These are phyloP conservation scores for Papio anubis DNA, from an alignment of 2,113 vertebrate species.

Conservation along the genomic window DNA sequence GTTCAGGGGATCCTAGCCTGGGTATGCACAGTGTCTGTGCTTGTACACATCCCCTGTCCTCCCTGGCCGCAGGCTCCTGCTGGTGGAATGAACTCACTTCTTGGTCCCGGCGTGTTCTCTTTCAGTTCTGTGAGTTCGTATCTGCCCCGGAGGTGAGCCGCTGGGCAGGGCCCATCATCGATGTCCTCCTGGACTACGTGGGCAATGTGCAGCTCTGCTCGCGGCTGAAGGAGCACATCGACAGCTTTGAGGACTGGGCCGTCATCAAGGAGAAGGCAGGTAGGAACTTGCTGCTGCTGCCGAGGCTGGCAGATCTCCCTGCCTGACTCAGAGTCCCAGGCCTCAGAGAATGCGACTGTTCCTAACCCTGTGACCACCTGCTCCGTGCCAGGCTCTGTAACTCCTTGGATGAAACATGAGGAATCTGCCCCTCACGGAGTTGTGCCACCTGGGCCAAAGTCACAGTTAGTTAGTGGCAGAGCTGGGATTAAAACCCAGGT, in stretches of 20 bases:
- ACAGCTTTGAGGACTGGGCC: constrained; percentile 92
- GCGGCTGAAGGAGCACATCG: constrained; percentile 90
- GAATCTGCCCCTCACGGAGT: not conserved
- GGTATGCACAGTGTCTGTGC: not conserved
- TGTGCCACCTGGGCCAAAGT: not conserved
- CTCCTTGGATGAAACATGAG: not conserved
- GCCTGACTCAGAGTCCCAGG: not conserved
- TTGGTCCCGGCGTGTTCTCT: constrained; percentile 32
- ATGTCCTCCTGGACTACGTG: constrained; percentile 95
- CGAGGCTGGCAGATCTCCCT: not conserved
- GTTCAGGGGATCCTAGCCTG: not conserved
- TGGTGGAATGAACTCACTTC: not conserved
- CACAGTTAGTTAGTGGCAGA: not conserved
- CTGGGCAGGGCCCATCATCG: constrained; percentile 92
- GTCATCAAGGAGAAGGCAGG: constrained; percentile 92
- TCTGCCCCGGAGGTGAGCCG: constrained; percentile 88
- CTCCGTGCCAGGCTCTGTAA: rapidly evolving
- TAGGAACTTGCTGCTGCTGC: constrained; percentile 66
- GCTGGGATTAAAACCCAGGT: not conserved
- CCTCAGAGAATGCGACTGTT: rapidly evolving
- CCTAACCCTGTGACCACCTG: not conserved
- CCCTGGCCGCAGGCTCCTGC: not conserved
- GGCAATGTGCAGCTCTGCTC: constrained; percentile 93
- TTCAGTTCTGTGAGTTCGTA: constrained; percentile 96
- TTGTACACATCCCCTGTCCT: rapidly evolving